phyloP scores from a whole-genome alignment of 2,797 vertebrate species.

The Crotalus adamanteus region DNA sequence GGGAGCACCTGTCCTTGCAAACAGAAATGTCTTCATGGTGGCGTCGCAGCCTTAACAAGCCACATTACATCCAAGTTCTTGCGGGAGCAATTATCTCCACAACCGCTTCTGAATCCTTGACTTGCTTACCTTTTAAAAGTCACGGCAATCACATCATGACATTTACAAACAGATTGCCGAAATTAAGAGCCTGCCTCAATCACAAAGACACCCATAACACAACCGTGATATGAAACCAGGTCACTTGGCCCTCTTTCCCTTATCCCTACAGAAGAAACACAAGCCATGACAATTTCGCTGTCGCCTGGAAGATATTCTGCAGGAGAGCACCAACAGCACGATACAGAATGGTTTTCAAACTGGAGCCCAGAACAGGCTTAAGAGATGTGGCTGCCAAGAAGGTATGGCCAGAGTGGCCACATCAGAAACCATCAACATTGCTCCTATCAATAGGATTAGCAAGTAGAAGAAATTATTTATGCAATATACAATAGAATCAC shows the following conservation, averaged over 20 bases:
- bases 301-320: not conserved
- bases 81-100: not conserved
- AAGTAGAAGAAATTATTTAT: not conserved
- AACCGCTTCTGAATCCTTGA: not conserved
- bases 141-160: not conserved
- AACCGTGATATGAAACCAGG: not conserved
- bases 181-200: not conserved
- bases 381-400: not conserved
- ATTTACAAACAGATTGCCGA: not conserved
- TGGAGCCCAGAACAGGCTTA: not conserved
- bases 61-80: not conserved
- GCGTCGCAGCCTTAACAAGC: not conserved
- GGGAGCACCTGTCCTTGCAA: not conserved
- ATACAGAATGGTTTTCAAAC: not conserved
- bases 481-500: not conserved
- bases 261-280: not conserved
- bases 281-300: not conserved
- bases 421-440: not conserved
- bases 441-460: not conserved
- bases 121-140: not conserved
- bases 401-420: not conserved
- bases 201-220: not conserved
- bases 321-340: not conserved
- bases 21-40: not conserved
- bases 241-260: not conserved